A percentile compares a stretch with the other conserved stretches of the same genome.
Evolutionary conservation across 2,797 vertebrate species (phyloP).

Genomic region (Hoplostethus atlanticus): DNA sequence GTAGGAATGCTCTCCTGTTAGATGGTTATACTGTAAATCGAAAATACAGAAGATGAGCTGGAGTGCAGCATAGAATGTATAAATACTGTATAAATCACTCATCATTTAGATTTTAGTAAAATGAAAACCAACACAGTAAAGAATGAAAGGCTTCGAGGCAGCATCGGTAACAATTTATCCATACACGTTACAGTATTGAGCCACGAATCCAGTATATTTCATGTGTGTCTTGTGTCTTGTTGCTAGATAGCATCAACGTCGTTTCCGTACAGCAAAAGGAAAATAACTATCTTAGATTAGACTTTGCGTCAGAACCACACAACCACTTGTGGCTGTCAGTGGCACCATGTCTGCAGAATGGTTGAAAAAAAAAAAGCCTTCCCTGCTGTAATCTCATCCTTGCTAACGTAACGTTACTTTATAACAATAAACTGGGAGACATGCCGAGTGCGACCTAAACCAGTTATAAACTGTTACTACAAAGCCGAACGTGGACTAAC

Average conservation of each 20-base stretch:
- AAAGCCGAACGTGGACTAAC: slow-evolving; percentile 17
- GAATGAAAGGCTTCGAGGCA: not conserved
- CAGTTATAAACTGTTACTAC: slow-evolving; percentile 1
- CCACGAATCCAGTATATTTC: not conserved
- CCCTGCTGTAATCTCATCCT: not conserved
- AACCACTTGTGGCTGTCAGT: slow-evolving; percentile 81
- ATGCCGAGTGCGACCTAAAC: not conserved
- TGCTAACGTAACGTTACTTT: slow-evolving; percentile 12
- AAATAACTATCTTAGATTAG: slow-evolving; percentile 8
- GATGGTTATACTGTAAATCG: slow-evolving; percentile 59
- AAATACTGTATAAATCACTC: not conserved
- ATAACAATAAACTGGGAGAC: not conserved
- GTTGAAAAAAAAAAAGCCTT: not conserved
- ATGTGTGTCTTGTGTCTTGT: not conserved
- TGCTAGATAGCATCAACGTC: slow-evolving; percentile 1
- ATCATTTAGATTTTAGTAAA: not conserved
- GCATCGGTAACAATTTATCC: not conserved
- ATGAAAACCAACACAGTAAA: not conserved
- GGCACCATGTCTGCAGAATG: slow-evolving; percentile 14
- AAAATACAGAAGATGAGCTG: slow-evolving; percentile 30
- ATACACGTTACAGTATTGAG: not conserved
- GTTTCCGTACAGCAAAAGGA: not conserved
- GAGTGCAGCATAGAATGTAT: not conserved
- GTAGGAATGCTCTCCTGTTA: slow-evolving; percentile 42
- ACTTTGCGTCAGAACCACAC: slow-evolving; percentile 4